Percentiles rank a stretch among this genome's conserved stretches.
Conservation (phyloP, 2,113 vertebrate genomes). For the Rhegmatorhina hoffmannsi region DNA sequence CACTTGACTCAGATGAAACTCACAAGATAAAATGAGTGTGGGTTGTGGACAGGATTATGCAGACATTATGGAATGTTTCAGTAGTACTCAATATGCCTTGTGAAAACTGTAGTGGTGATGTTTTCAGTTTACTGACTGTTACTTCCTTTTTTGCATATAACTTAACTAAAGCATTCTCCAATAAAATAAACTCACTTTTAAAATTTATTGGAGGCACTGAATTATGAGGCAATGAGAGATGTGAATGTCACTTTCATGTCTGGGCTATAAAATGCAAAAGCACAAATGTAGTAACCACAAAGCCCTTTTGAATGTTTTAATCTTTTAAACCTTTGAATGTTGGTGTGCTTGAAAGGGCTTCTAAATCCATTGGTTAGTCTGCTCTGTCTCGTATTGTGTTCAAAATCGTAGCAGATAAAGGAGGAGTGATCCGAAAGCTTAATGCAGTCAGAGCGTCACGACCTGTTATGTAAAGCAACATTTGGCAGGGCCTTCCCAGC, state of each 20-base stretch:
- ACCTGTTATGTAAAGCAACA: slow-evolving; percentile 71
- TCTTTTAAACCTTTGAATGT: slow-evolving; percentile 53
- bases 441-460: slow-evolving; percentile 60
- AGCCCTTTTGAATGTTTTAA: slow-evolving; percentile 37
- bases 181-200: neutral
- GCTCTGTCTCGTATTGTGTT: slow-evolving; percentile 8
- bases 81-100: slow-evolving; percentile 26
- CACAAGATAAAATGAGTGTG: slow-evolving; percentile 17
- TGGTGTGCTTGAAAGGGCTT: slow-evolving; percentile 41
- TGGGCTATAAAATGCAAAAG: slow-evolving; percentile 27
- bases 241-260: slow-evolving; percentile 10
- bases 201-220: neutral
- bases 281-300: slow-evolving; percentile 23
- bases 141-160: neutral
- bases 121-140: neutral
- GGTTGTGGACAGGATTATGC: neutral
- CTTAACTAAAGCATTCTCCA: neutral
- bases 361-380: slow-evolving; percentile 46
- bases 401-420: slow-evolving; percentile 63
- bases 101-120: neutral
- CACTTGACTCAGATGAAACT: slow-evolving; percentile 33
- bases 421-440: slow-evolving; percentile 70
- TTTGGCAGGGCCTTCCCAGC: slow-evolving; percentile 70
- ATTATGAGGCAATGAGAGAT: slow-evolving; percentile 12
- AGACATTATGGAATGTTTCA: slow-evolving; percentile 4